Base-by-base conservation (phyloP, 1,140 invertebrate species). In the Pseudomyrmex flavicornis region DNA sequence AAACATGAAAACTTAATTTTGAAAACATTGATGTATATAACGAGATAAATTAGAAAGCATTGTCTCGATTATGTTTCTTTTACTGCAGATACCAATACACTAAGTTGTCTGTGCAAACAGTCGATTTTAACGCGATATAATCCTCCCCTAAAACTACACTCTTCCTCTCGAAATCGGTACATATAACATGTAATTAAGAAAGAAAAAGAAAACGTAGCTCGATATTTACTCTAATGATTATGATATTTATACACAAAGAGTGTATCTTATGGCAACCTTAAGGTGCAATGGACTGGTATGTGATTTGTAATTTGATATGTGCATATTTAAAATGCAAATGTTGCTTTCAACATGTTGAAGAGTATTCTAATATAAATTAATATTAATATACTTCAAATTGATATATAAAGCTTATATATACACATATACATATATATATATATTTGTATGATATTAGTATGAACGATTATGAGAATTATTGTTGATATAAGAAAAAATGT, bases 311-410 rank as follows among this genome's bases (percentile, higher is more conserved):
- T 35, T 35, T 35, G 35, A 35, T 35, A 35, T 35, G 35, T 35
- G 35, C 93, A 91, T 93, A 93, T 93, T 93, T 93, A 90, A 93
- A 93, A 90, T 92, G 91, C 90, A 93, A 94, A 93, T 89, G 89
- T 89, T 93, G 88, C 88, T 89, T 91, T 91, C 85, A 92, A 92
- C 85, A 77, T 77, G 68, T 92, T 84, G 73, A 91, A 91, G 90
- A 93, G 91, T 93, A 93, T 93, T 94, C 90, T 91, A 92, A 91
- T 91, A 91, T 52, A 86, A 89, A 90, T 91, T 91, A 91, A 89
- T 90, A 91, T 89, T 91, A 17, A 17, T 17, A 89, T 91, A 90
- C 89, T 88, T 90, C 88, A 85, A 91, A 91, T 88, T 82, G 73
- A 74, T 87, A 90, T 83, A 85, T 86, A 73, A 82, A 82, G 72